Base-by-base conservation (phyloP, 2,797 vertebrate genomes). In the Octomys mimax region DNA sequence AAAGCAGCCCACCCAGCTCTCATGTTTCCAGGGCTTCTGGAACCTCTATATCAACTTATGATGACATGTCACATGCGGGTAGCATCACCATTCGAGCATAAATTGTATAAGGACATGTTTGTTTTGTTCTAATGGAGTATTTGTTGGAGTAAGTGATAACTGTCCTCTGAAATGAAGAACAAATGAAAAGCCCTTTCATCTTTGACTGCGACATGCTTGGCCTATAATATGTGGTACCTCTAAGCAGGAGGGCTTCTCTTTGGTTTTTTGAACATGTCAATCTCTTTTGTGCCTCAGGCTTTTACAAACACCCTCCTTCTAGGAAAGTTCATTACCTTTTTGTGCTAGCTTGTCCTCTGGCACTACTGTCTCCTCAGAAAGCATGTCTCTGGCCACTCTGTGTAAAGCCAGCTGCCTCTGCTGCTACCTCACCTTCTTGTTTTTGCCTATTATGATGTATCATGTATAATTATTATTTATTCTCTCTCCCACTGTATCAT, bases 251-350 rank as follows among this genome's bases (percentile, higher is more conserved):
- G 66, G 57, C n/a, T 86, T 88, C 52, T 82, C 49, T 92, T 80
- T 87, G 12, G 10, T 80, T 89, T 85, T 93, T 42, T 46, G 6
- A 91, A 85, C 54, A 59, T 85, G 61, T 21, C 71, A 83, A 68
- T 93, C 62, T 95, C 79, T 92, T 95, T 70, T 28, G 33, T 86
- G 85, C 66, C 49, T 91, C 64, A 36, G 62, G 57, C 28, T 92
- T 92, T 96, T 80, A 79, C 22, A 94, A 87, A 93, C 54, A 87
- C 33, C 11, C 80, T 95, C 33, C 82, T 95, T 93, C 46, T 87
- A 66, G 82, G 39, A 93, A 88, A 75, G 59, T 78, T 92, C 21
- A 36, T 71, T 21, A 71, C 52, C n/a, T 84, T 6, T 26, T 75
- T 75, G 84, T 6, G 91, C 31, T 82, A 66, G 31, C 21, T 22